Evolutionary conservation across 2,113 vertebrate species (phyloP).

Genomic region (Rousettus leschenaultii): DNA sequence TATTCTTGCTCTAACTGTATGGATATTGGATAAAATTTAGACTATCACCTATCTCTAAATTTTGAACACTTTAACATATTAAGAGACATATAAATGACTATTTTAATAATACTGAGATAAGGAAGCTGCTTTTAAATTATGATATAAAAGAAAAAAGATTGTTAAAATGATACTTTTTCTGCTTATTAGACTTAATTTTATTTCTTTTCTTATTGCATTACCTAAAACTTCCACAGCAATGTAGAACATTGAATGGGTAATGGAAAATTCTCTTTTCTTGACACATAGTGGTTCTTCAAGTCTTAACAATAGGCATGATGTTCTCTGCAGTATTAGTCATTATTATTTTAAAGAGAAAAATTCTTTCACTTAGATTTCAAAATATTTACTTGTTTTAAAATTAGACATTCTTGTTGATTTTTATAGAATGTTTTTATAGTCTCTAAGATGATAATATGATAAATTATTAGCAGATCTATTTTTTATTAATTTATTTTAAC

Average conservation of each 20-base stretch:
- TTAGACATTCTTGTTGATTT: not conserved
- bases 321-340: not conserved
- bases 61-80: not conserved
- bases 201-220: not conserved
- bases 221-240: not conserved
- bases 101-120: not conserved
- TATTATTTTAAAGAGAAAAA: constrained; percentile 6
- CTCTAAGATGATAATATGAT: not conserved
- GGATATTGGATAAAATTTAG: not conserved
- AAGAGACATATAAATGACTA: not conserved
- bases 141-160: not conserved
- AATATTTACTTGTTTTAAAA: constrained; percentile 37
- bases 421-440: not conserved
- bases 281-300: not conserved
- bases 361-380: not conserved
- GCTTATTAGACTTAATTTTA: not conserved
- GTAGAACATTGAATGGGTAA: not conserved
- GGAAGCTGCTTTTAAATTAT: not conserved
- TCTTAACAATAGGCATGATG: not conserved
- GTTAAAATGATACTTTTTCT: not conserved
- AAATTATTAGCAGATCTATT: not conserved
- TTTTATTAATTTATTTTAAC: constrained; percentile 25
- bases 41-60: not conserved
- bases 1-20: not conserved
- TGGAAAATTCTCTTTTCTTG: not conserved